phyloP scores from a whole-genome alignment of 2,113 vertebrate species.

The Eolophus roseicapilla region DNA sequence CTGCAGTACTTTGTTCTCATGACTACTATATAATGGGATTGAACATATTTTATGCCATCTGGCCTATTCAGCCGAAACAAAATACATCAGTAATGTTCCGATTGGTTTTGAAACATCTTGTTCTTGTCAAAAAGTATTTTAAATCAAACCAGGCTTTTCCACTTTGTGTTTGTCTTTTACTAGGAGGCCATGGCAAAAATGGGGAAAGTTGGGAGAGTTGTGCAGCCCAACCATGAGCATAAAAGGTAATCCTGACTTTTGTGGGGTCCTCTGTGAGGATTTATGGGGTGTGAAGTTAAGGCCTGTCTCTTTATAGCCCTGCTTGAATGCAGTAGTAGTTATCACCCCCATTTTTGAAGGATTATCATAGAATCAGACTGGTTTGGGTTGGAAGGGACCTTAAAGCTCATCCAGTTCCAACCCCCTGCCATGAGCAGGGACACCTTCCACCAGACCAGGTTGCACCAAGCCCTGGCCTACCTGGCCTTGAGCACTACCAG shows the following conservation, averaged over 20 bases:
- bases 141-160: slow-evolving; percentile 59
- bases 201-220: slow-evolving; percentile 85
- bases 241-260: slow-evolving; percentile 74
- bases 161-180: slow-evolving; percentile 61
- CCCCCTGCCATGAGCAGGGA: neutral
- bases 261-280: neutral
- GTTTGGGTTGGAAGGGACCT: neutral
- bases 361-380: neutral
- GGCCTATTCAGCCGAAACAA: slow-evolving; percentile 46
- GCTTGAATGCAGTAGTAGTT: neutral
- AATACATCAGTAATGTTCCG: slow-evolving; percentile 53
- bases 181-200: slow-evolving; percentile 94
- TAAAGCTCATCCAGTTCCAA: neutral
- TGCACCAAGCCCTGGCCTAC: neutral
- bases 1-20: slow-evolving; percentile 42
- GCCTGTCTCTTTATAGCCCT: neutral
- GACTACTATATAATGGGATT: slow-evolving; percentile 51
- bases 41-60: slow-evolving; percentile 56
- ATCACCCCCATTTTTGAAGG: neutral
- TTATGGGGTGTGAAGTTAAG: neutral
- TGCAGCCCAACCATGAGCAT: slow-evolving; percentile 79
- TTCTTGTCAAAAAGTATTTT: slow-evolving; percentile 65
- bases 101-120: slow-evolving; percentile 61
- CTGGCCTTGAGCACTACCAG: neutral
- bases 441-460: neutral